Percentiles rank a stretch among this genome's conserved stretches.
phyloP scores from a whole-genome alignment of 1,140 invertebrate species.

The Heliconius melpomene region DNA sequence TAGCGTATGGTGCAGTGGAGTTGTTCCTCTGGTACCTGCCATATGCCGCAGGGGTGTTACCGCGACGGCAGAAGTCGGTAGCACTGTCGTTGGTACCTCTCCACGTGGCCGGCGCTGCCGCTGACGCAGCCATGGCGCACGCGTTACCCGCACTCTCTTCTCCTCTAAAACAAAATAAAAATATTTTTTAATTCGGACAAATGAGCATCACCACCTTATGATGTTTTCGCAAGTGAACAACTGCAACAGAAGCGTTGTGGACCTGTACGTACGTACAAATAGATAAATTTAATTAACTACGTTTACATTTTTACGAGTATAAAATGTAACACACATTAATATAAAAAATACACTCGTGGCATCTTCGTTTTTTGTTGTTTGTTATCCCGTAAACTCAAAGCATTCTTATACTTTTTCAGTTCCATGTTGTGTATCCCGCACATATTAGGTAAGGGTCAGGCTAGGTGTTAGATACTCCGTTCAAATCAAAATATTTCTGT shows the following conservation, averaged over 20 bases:
- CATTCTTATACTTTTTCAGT: background rate
- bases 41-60: constrained; percentile 74
- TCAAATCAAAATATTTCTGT: background rate
- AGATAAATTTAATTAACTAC: no score
- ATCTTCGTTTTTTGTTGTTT: no score
- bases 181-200: no score
- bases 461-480: background rate
- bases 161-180: constrained; percentile 46
- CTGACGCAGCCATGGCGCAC: constrained; percentile 79
- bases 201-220: no score
- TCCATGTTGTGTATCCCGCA: background rate
- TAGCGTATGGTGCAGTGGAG: constrained; percentile 71
- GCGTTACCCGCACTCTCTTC: constrained; percentile 72
- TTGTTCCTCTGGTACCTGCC: constrained; percentile 77
- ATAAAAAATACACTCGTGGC: no score
- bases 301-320: no score
- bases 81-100: constrained; percentile 73
- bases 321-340: no score
- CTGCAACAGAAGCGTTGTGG: no score
- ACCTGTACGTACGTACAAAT: no score
- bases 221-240: no score
- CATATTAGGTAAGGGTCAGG: background rate
- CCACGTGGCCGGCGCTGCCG: constrained; percentile 73
- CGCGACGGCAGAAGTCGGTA: constrained; percentile 72
- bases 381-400: no score